Percentiles rank a stretch among this genome's conserved stretches.
These are phyloP conservation scores for Hymenopus coronatus DNA, from an alignment of 2,888 invertebrate species.

Conservation along the genomic window DNA sequence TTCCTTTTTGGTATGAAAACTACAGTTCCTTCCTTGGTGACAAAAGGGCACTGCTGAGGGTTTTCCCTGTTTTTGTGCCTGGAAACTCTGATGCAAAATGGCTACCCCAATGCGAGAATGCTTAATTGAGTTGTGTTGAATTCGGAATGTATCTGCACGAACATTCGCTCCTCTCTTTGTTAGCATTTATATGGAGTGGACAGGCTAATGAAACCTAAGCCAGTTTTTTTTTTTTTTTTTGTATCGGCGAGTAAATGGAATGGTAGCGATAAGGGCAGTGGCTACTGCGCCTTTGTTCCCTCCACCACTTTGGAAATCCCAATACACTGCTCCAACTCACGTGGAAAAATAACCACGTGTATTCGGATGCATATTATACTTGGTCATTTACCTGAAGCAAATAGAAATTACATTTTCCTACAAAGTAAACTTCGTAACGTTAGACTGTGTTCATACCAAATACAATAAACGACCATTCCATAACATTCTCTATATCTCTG, in stretches of 20 bases:
- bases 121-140: not conserved
- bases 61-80: not conserved
- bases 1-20: not conserved
- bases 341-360: not conserved
- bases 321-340: not conserved
- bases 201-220: not conserved
- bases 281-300: not conserved
- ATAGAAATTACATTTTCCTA: no score
- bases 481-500: no score
- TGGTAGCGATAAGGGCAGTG: not conserved
- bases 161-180: not conserved
- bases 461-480: no score
- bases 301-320: not conserved
- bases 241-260: not conserved
- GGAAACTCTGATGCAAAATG: not conserved
- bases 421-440: no score
- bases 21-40: not conserved
- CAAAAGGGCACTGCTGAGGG: not conserved
- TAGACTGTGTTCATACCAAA: no score
- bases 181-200: not conserved
- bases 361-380: not conserved
- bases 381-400: not conserved
- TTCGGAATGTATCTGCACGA: not conserved
- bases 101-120: not conserved
- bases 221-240: not conserved